Base-by-base conservation (phyloP, 2,113 vertebrate genomes). In the Macquaria australasica region DNA sequence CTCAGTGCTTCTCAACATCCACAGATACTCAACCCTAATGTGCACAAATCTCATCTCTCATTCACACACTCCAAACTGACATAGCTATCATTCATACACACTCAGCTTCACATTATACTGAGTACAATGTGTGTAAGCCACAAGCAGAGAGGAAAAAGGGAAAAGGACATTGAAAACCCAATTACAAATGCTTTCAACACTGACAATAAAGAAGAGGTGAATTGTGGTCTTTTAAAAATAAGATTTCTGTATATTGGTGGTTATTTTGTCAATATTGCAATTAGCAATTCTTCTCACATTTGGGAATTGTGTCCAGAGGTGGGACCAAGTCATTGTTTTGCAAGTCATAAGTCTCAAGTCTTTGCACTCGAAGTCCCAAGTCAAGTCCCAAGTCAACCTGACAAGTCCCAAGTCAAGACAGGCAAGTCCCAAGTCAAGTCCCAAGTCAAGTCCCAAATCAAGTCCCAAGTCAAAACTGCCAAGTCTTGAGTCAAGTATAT, bases 21-120 rank as follows among this genome's bases (percentile, higher is more conserved):
- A 25, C 82, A 84, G 74, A 82, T 20, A 87, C 87, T 89, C 84
- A 77, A 79, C 70, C 58, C n/a, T 56, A 64, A 77, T 50, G 74
- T 37, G 74, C 60, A 71, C 45, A 77, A 75, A 85, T 45, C 51
- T 68, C 55, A 53, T 77, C 82, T 79, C 85, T 81, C 88, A 55
- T n/a, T 77, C 85, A 77, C 59, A 82, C 72, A 82, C 86, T 90
- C 69, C 79, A 84, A 74, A 84, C 6, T 45, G 34, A 80, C 84
- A 80, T 53, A 75, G 83, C 63, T 23, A 69, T 71, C 83, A 86
- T 79, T 87, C 73, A 89, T 12, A 71, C 80, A 58, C 18, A 68
- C 75, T 80, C 82, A 69, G 73, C 74, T 20, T 58, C 85, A 66
- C 28, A 60, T 62, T 64, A 59, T 28, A 62, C 80, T 16, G 31